Evolutionary conservation across 2,888 invertebrate genomes (phyloP).

Genomic region (Tridacna gigas): DNA sequence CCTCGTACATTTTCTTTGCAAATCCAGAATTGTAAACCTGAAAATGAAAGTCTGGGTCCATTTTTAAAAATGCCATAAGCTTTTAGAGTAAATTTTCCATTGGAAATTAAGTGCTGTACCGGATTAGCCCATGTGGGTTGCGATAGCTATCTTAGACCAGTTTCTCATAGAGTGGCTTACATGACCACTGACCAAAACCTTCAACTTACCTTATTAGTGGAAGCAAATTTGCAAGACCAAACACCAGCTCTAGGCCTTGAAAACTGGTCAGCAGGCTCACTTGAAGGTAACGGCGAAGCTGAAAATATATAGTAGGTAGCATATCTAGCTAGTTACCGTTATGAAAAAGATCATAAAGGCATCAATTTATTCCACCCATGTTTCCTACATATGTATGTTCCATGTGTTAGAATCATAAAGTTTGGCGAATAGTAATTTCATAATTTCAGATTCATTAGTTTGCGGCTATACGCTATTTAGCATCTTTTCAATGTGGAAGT

Average conservation of each 20-base stretch:
- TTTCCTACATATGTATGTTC: not conserved
- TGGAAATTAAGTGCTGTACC: not conserved
- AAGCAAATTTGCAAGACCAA: slow-evolving; percentile 20
- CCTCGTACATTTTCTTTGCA: too few species aligned
- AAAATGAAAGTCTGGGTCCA: too few species aligned
- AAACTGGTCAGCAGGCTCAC: slow-evolving; percentile 20
- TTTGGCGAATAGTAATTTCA: slow-evolving; percentile 6
- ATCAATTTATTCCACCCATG: slow-evolving; percentile 6
- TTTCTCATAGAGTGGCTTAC: slow-evolving; percentile 7
- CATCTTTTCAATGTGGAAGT: not conserved
- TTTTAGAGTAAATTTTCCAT: too few species aligned
- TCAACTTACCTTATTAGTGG: slow-evolving; percentile 30
- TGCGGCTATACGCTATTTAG: slow-evolving; percentile 4
- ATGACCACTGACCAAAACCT: not conserved
- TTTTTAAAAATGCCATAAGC: too few species aligned
- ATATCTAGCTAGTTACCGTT: not conserved
- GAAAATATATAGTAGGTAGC: slow-evolving; percentile 3
- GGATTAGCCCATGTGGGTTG: not conserved
- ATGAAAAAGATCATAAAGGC: not conserved
- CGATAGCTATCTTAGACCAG: not conserved
- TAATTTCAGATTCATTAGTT: slow-evolving; percentile 1
- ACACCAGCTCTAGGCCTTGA: slow-evolving; percentile 32
- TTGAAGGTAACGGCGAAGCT: slow-evolving; percentile 10
- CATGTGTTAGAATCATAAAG: not conserved
- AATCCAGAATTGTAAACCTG: too few species aligned